Evolutionary conservation across 1,140 invertebrate genomes (phyloP).

Genomic region (Drosophila tani): DNA sequence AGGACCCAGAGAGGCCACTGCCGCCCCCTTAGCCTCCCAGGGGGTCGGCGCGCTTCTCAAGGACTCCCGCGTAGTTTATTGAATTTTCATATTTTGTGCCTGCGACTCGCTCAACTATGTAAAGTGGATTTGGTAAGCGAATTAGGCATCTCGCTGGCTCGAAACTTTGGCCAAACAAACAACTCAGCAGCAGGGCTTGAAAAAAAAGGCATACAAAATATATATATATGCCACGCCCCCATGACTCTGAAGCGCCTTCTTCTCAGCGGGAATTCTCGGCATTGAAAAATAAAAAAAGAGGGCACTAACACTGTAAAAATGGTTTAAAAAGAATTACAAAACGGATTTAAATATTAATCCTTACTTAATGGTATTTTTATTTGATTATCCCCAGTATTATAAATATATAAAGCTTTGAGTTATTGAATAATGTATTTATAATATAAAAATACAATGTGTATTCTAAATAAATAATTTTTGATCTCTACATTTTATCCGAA

Average conservation of each 20-base stretch:
- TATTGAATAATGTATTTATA: too few relatives aligned
- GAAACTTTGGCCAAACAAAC: constrained; percentile 62
- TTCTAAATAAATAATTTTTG: too few relatives aligned
- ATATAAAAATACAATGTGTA: too few relatives aligned
- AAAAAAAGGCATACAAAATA: constrained; percentile 18
- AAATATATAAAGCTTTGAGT: too few relatives aligned
- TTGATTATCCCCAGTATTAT: too few relatives aligned
- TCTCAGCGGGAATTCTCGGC: constrained; percentile 17
- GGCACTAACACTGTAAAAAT: neutral
- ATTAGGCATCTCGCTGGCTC: constrained; percentile 68
- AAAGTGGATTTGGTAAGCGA: constrained; percentile 72
- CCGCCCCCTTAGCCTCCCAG: neutral
- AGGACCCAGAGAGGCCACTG: constrained; percentile 31
- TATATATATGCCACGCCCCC: constrained; percentile 38
- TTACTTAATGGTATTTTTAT: too few relatives aligned
- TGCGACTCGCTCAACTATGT: constrained; percentile 66
- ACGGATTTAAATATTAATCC: too few relatives aligned
- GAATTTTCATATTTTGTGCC: constrained; percentile 76
- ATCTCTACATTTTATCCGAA: too few relatives aligned
- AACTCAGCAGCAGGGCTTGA: constrained; percentile 20
- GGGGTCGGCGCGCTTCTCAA: constrained; percentile 5
- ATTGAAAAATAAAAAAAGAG: neutral
- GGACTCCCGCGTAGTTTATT: constrained; percentile 55
- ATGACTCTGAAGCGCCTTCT: neutral
- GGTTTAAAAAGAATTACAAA: neutral